phyloP scores from a whole-genome alignment of 2,888 invertebrate species.

The Zaprionus bogoriensis region DNA sequence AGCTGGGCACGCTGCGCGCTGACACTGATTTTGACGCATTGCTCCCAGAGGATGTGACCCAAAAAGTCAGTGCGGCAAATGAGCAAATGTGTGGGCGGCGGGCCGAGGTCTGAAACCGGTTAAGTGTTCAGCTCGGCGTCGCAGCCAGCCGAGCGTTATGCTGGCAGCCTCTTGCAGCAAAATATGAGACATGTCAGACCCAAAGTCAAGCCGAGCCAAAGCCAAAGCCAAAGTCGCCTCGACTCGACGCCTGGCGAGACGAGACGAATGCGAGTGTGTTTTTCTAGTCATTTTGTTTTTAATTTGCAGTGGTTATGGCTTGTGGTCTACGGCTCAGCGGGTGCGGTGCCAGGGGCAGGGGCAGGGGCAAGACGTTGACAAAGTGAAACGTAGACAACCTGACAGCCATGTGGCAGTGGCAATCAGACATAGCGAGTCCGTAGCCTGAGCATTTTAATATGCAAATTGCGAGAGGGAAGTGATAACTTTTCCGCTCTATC shows the following conservation, averaged over 20 bases:
- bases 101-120: constrained; percentile 46
- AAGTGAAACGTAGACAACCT: constrained; percentile 65
- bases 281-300: constrained; percentile 56
- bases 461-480: constrained; percentile 61
- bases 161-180: constrained; percentile 16
- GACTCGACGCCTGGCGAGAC: not conserved
- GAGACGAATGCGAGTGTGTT: constrained; percentile 30
- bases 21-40: constrained; percentile 82
- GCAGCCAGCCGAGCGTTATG: constrained; percentile 54
- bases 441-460: constrained; percentile 63
- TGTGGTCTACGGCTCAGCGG: too few relatives aligned
- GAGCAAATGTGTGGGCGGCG: constrained; percentile 67
- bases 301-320: constrained; percentile 49
- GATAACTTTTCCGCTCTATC: constrained; percentile 40
- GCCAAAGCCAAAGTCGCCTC: not conserved
- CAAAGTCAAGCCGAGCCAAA: constrained; percentile 15
- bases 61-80: constrained; percentile 77
- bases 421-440: constrained; percentile 59
- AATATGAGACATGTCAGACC: constrained; percentile 68
- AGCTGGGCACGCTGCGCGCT: constrained; percentile 61
- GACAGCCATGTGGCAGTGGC: constrained; percentile 60
- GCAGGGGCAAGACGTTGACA: constrained; percentile 35
- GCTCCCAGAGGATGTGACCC: constrained; percentile 81
- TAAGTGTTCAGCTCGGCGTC: constrained; percentile 63
- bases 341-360: too few relatives aligned